Evolutionary conservation across 2,888 invertebrate genomes (phyloP), one percentile per base, ranked within the genome.

Genomic region (Zootermopsis nevadensis): DNA sequence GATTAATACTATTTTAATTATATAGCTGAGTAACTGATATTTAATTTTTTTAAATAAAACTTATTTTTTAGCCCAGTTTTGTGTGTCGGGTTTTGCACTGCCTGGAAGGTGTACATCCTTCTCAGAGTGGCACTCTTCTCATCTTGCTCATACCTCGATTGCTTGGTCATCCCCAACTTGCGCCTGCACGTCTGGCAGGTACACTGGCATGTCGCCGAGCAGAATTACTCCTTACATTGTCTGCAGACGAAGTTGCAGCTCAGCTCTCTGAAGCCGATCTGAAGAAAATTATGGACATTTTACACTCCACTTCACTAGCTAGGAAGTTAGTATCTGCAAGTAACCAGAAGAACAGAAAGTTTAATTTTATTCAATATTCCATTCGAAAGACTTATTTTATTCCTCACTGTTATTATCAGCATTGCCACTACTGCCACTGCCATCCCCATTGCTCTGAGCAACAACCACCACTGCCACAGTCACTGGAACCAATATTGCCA

Each of bases 91-190:
- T 95, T 0, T 90, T 95, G 87, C 93, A 93, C 86, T 94, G 95
- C 85, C 89, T 97, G 69, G 93, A 94, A 69, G 92, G 93, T 60
- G 94, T 94, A 27, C 95, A 93, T 88, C 91, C 92, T 35, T 91
- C 91, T 38, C 95, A 96, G 88, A 94, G 94, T 30, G 96, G 96
- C 0, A 91, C 94, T 0, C 90, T 96, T 24, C 90, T 97, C 72
- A 89, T 90, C 72, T 88, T 93, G 24, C 88, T 95, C 30, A 89
- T 94, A 15, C 92, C 93, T 80, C 90, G 91, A 86, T 92, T 96
- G 85, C 90, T 96, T 31, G 91, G 92, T 55, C 93, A 94, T 76
- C 92, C 93, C 35, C 93, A 95, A 84, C 91, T 95, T 48, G 93
- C 94, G 0, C 87, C 94, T 35, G 91, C 93, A 0, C 92, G 95